Base-by-base conservation (phyloP, 2,888 invertebrate species). In the Drosophila infuscata region DNA sequence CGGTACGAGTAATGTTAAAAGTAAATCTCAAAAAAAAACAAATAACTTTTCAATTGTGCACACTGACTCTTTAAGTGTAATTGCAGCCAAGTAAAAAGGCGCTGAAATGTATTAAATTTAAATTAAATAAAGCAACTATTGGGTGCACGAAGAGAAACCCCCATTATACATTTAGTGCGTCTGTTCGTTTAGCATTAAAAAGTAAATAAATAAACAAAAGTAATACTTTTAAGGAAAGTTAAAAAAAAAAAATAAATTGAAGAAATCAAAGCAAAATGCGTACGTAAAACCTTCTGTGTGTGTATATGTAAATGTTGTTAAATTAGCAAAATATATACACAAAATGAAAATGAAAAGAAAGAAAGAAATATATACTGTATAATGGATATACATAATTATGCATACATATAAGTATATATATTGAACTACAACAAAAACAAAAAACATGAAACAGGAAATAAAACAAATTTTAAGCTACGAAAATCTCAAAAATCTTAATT, bases 401-500 rank as follows among this genome's bases (percentile, higher is more conserved):
- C 57, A 73, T 62, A 71, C 41, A 61, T 64, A 58, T 74, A 76
- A 63, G 57, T 71, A 71, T 86, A 67, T 88, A 67, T 88, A 82
- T 88, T 72, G 65, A 81, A 79, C 81, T 85, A 88, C 81, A 81
- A 81, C 72, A 82, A 82, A 25, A 25, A 25, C 2, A 25, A 25
- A 25, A 84, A 84, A 73, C 83, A 88, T 86, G 83, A 87, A 88
- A 89, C 85, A 90, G 90, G 89, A 87, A 90, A 77, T 76, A 76
- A 86, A 88, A 90, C 90, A 86, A 86, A 90, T 90, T 90, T 88
- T 88, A 88, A 87, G 87, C 83, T 89, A 89, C 73, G 66, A 71
- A 78, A 91, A 91, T 90, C 89, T 88, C 83, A 88, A 83, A 89
- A 82, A 80, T 88, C 83, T 74, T 83, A 89, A 89, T 79, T 91